Conservation (phyloP, 2,797 vertebrate species). For the Acipenser oxyrinchus region DNA sequence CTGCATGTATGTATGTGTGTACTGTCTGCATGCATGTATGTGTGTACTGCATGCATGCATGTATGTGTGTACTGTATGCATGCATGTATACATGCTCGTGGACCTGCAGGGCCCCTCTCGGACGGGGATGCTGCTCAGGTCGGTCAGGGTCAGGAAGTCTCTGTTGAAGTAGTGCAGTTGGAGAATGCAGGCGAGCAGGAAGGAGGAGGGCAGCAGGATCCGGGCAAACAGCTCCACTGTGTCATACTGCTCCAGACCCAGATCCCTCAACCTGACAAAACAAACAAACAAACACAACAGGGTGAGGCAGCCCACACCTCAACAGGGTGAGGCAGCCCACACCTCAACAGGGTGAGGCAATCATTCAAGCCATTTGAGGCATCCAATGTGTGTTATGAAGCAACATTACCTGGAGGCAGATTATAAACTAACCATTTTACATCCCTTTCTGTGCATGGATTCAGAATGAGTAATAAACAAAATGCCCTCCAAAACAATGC, state of each 20-base stretch:
- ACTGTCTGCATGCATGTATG: too few relatives aligned
- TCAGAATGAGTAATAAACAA: too few relatives aligned
- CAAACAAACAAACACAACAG: slow-evolving; percentile 3
- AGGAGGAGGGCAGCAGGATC: slow-evolving; percentile 58
- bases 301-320: background rate
- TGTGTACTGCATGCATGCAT: too few relatives aligned
- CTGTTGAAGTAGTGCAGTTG: slow-evolving; percentile 68
- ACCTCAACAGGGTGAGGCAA: too few relatives aligned
- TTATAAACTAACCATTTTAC: too few relatives aligned
- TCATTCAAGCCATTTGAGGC: background rate
- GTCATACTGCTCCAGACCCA: slow-evolving; percentile 58
- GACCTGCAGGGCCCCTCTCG: slow-evolving; percentile 43
- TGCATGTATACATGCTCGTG: background rate
- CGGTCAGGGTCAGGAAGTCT: slow-evolving; percentile 61
- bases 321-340: too few relatives aligned
- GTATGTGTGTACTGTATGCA: too few relatives aligned
- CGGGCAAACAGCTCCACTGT: slow-evolving; percentile 58
- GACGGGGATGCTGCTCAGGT: slow-evolving; percentile 51
- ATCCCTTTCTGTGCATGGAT: too few relatives aligned
- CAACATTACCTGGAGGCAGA: too few relatives aligned
- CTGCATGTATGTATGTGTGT: too few relatives aligned
- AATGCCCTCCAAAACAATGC: too few relatives aligned
- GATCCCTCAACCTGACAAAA: slow-evolving; percentile 48
- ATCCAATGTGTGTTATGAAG: too few relatives aligned
- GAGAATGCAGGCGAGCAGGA: slow-evolving; percentile 64